Evolutionary conservation across 2,113 vertebrate genomes (phyloP), one percentile per base, ranked within the genome.

Genomic region (Hirundichthys speculiger): DNA sequence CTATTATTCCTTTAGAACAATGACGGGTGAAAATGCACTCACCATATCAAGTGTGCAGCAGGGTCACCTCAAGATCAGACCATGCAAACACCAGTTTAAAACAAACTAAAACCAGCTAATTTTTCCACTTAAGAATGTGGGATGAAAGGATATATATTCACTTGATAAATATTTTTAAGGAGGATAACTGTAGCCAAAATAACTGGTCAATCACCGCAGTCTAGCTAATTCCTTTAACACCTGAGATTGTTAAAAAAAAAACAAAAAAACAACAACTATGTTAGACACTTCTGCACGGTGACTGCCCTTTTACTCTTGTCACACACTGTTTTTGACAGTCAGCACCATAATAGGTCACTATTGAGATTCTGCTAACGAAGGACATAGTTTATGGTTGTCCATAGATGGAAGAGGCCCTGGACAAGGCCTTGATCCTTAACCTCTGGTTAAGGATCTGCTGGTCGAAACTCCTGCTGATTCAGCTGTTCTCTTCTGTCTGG

Each of bases 351-450:
- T 24, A 16, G n/a, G 72, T 65, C 61, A 13, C 52, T 16, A 19
- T 20, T 47, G 40, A 20, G 48, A 60, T 57, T 59, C 20, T 64
- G 56, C 47, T 62, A 70, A 71, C 51, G 69, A 70, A 55, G 55
- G 72, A 51, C 24, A 42, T 30, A 16, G 58, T 85, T 83, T 75
- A 70, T 20, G 2, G 41, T 61, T 11, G 64, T 84, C 71, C 65
- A 45, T 24, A 67, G 58, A 59, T 40, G 39, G 68, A 25, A 61
- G 39, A 34, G 22, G 53, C 65, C 53, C 63, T 69, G 54, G 79
- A 77, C 60, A 10, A 84, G 73, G 72, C 61, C 66, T 80, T 82
- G 66, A 85, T 61, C 85, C 20, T 56, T 85, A 73, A 86, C 71
- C 82, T 77, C 61, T n/a, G n/a, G n/a, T n/a, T n/a, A n/a, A 43